Base-by-base conservation (phyloP, 2,888 invertebrate genomes). In the Orthonychiurus folsomi region DNA sequence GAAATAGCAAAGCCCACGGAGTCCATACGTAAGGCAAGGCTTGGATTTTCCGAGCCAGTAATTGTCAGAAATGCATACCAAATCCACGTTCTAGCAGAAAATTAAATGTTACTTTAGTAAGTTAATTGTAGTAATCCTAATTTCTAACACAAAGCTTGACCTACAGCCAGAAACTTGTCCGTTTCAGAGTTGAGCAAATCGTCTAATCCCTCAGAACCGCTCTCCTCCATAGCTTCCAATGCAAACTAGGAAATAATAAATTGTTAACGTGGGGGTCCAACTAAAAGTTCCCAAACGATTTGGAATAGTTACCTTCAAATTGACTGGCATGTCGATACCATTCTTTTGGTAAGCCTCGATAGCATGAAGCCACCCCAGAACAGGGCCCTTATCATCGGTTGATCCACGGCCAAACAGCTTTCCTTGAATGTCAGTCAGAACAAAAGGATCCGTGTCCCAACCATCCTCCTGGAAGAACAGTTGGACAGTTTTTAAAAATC, bases 211-310 rank as follows among this genome's bases (percentile, higher is more conserved):
- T 89, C 89, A 64, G 95, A 96, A 3, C 96, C 96, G 65, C 88
- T 89, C 77, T 99, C 97, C 79, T 99, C 97, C 97, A 99, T 99
- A 61, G 93, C 94, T 81, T 99, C 97, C 76, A 97, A 89, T 12
- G 92, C 84, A 78, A 97, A 96, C 83, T 86, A 74, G 52, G 76
- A 70, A 54, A 5, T 37, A 3, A 23, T 18, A 5, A 56, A 53
- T 52, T 25, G n/a, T 20, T 26, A 60, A 50, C 2, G 26, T 61
- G 18, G 12, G 23, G 27, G n/a, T 21, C n/a, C 48, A 61, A 24
- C 25, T 25, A 50, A 26, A 18, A 21, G 3, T 23, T 21, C 18
- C 5, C 23, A 21, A 27, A 20, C 23, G n/a, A 3, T n/a, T 28
- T 27, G 26, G 5, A 26, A 3, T 20, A 23, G 3, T 57, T 72